These are phyloP conservation scores for Ibidorhyncha struthersii DNA, from an alignment of 2,113 vertebrate genomes.

Conservation along the genomic window DNA sequence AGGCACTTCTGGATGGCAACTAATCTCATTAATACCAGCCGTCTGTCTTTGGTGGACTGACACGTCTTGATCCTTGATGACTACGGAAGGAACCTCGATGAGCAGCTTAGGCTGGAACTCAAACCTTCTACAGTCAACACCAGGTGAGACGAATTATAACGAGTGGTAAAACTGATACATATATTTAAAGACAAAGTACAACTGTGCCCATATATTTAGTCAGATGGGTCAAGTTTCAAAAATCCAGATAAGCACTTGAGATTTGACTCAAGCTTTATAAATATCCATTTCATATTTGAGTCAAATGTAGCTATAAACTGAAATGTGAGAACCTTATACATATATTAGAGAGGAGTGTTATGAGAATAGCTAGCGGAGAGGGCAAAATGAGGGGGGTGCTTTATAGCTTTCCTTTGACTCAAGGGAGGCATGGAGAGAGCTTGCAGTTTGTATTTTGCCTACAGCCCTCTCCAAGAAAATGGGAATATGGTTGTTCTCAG, in stretches of 20 bases:
- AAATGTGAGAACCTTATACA: not conserved
- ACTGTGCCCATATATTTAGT: not conserved
- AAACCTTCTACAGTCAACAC: not conserved
- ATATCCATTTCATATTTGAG: constrained; percentile 26
- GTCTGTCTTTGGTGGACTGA: not conserved
- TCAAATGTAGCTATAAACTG: not conserved
- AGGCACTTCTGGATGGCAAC: not conserved
- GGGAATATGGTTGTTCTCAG: not conserved
- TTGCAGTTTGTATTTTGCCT: not conserved
- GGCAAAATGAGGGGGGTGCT: not conserved
- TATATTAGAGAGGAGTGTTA: not conserved
- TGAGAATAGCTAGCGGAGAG: not conserved
- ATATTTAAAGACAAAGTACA: not conserved
- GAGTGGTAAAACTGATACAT: not conserved
- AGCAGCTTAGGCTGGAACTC: not conserved
- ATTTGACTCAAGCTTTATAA: constrained; percentile 27
- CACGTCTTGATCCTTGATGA: fast-evolving
- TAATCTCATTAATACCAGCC: not conserved
- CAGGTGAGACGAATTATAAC: not conserved
- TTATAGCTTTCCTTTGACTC: not conserved
- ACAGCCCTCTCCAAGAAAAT: not conserved
- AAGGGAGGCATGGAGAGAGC: not conserved
- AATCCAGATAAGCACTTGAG: constrained; percentile 22
- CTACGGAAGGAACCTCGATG: not conserved
- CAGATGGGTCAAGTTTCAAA: not conserved